Evolutionary conservation across 2,888 invertebrate genomes (phyloP), one percentile per base, ranked within the genome.

Genomic region (Cephus nigrinus): DNA sequence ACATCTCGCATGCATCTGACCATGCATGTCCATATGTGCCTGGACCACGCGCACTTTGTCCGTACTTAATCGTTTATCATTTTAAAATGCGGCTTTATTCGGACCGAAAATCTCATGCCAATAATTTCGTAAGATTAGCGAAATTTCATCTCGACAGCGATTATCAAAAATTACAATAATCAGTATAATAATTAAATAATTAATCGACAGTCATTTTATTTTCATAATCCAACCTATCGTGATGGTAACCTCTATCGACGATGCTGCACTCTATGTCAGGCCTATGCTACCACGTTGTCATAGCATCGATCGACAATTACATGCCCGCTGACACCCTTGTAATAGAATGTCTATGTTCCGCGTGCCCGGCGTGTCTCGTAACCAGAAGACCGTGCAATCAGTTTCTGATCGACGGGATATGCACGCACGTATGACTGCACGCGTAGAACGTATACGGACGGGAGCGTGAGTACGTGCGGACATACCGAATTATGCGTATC

Each of bases 351-450:
- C 76, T 81, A 81, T 86, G 89, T 90, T 90, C 89, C 89, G 88
- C 88, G 89, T 90, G 88, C 88, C 77, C 86, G 79, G 85, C 88
- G 82, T 86, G 86, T 87, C 89, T 88, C 77, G 86, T 84, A 84
- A 80, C 84, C 84, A 86, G 84, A 85, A 84, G 79, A 86, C 85
- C 89, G 87, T 88, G 88, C 89, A 88, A 90, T 88, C 87, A 55
- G 86, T 81, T 81, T 83, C 80, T 82, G 86, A 89, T 88, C 87
- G 84, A 84, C 83, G 76, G 84, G 68, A 72, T 76, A 34, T 40
- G 69, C 35, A 40, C 75, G 78, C 33, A 34, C 31, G 75, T 76
- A 77, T 78, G 76, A 77, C 78, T 79, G 36, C 68, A 72, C 72
- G 40, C 55, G 55, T 55, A 55, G 55, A 55, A 23, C 55, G 55